Evolutionary conservation across 2,113 vertebrate genomes (phyloP).

Genomic region (Herpailurus yagouaroundi): DNA sequence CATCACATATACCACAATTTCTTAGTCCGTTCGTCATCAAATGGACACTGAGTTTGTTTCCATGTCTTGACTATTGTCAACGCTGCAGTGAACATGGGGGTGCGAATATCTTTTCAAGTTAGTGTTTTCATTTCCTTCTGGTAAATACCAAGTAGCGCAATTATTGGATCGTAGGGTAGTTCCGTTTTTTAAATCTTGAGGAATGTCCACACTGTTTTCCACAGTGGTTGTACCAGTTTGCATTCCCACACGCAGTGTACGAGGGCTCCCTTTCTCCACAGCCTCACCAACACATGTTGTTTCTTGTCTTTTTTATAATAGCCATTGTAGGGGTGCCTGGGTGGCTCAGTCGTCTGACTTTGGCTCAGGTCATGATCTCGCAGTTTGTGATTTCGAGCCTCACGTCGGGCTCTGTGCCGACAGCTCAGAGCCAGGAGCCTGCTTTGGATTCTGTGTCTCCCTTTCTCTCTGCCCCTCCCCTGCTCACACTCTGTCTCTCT

Average conservation of each 20-base stretch:
- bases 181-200: background rate
- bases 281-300: background rate
- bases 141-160: background rate
- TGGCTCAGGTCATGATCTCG: too few species aligned
- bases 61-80: background rate
- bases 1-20: background rate
- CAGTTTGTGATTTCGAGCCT: too few species aligned
- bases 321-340: too few species aligned
- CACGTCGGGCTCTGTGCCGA: too few species aligned
- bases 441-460: too few species aligned
- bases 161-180: background rate
- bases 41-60: background rate
- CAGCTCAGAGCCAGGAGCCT: too few species aligned
- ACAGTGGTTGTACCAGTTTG: background rate
- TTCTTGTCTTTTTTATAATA: background rate
- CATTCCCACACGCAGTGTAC: too few species aligned
- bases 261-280: background rate
- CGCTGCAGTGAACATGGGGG: background rate
- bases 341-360: too few species aligned
- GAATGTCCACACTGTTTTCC: background rate
- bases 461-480: too few species aligned
- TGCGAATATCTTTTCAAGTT: background rate
- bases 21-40: background rate
- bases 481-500: too few species aligned
- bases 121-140: background rate